Base-by-base conservation (phyloP, 2,888 invertebrate species). In the Meliscaeva auricollis region DNA sequence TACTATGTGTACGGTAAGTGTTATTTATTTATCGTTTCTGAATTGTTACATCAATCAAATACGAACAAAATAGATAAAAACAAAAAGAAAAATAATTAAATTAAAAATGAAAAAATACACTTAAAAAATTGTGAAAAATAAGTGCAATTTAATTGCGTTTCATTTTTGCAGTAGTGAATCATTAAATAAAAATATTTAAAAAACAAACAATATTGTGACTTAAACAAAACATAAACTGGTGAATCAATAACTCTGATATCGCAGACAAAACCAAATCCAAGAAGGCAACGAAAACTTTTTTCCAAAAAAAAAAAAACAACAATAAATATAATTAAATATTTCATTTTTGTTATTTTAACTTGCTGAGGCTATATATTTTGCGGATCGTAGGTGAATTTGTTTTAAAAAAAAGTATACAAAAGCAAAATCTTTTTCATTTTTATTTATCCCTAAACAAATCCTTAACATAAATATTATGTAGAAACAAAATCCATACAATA, bases 121-220 rank as follows among this genome's bases (percentile, higher is more conserved):
- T 48, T 54, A 35, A n/a, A 66, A 6, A 76, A 26, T 73, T 73
- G 76, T 73, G 41, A 81, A 76, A 81, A 77, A 68, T 52, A 85
- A 85, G 85, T 85, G 85, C 85, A 85, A 85, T 85, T 85, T 85
- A 76, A 85, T 85, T 85, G 85, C 85, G 85, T 85, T 85, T 85
- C 85, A 85, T 85, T 85, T 85, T 85, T 81, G 85, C 85, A 81
- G 85, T 85, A 85, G 85, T 85, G 85, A 85, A 85, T 85, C 85
- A 85, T 81, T 81, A 68, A 85, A 77, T 64, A 48, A 41, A 69
- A 66, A 48, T 20, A 60, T 22, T 17, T 11, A 73, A 38, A 48
- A 38, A 13, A 38, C 26, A 38, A 9, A 11, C 38, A 38, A 22
- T 30, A 72, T 75, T 72, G 77, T 66, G 41, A 66, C 46, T 48